These are phyloP conservation scores for Coracias cyanogaster DNA, from an alignment of 2,797 vertebrate species.

Conservation along the genomic window DNA sequence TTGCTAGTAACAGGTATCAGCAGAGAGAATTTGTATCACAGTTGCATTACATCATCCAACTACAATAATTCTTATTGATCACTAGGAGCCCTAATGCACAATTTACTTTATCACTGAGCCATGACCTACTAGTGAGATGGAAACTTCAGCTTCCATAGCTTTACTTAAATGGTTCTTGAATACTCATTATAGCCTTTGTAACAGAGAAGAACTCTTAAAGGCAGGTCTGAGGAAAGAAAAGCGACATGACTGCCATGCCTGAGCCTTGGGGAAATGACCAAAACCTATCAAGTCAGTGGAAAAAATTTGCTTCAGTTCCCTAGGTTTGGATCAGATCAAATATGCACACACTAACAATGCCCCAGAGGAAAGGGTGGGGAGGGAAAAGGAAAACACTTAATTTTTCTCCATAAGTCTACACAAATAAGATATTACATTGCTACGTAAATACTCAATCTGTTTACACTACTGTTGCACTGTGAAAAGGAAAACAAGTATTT, in stretches of 20 bases:
- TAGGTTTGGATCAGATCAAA: not conserved
- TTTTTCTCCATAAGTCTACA: not conserved
- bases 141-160: not conserved
- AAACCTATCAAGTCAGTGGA: not conserved
- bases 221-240: not conserved
- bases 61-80: not conserved
- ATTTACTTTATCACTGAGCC: not conserved
- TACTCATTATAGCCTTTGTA: not conserved
- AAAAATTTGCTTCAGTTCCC: not conserved
- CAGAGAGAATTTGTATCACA: not conserved
- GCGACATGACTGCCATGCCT: not conserved
- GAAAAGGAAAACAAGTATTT: slow-evolving; percentile 3
- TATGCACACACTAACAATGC: not conserved
- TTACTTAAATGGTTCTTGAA: not conserved
- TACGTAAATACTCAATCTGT: not conserved
- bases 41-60: not conserved
- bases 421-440: not conserved
- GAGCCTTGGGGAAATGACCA: not conserved
- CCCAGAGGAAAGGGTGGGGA: slow-evolving; percentile 30
- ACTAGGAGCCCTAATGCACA: not conserved
- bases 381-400: slow-evolving; percentile 3
- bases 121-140: not conserved
- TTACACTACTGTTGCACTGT: not conserved
- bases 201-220: not conserved
- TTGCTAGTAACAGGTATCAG: not conserved